Base-by-base conservation (phyloP, 2,888 invertebrate genomes). In the Anoplius nigerrimus region DNA sequence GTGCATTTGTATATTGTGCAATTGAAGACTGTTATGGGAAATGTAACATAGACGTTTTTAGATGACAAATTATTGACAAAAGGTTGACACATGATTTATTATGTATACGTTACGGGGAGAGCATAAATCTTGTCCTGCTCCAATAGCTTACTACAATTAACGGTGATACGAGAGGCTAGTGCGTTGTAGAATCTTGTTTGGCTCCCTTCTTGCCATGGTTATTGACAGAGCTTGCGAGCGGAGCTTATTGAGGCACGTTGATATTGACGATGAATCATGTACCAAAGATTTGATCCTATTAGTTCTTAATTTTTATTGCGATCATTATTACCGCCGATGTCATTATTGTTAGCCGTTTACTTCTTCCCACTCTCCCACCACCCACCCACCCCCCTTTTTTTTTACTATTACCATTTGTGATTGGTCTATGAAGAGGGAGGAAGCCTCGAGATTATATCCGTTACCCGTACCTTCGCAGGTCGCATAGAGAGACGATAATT, bases 271-370 rank as follows among this genome's bases (percentile, higher is more conserved):
- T 11, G 34, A 71, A 72, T 69, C 66, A 53, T 72, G 69, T 71
- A 80, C 79, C 79, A 79, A 79, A 79, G 79, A 79, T 79, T 78
- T 78, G 68, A 79, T 80, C 74, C 72, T 70, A 78, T 70, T 74
- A 74, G 69, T 71, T 71, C 69, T 54, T 78, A 56, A 16, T 15
- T 45, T 48, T 57, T 42, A 71, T 65, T 67, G n/a, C 16, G 8
- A 48, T 48, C 48, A 48, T 48, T 16, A 66, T 67, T 67, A 71
- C 67, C 71, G 58, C 48, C 63, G 66, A 67, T 66, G 46, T 71
- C 62, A 66, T 64, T 57, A 56, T 69, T 62, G 66, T 60, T 71
- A 62, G 61, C 60, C 8, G 27, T 61, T 72, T 78, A 67, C 56
- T 64, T 78, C 69, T 64, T 70, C 60, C 72, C 56, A 53, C 27